A percentile compares a stretch with the other conserved stretches of the same genome.
Evolutionary conservation across 2,797 vertebrate genomes (phyloP).

Genomic region (Stomatorhinus walkeri): DNA sequence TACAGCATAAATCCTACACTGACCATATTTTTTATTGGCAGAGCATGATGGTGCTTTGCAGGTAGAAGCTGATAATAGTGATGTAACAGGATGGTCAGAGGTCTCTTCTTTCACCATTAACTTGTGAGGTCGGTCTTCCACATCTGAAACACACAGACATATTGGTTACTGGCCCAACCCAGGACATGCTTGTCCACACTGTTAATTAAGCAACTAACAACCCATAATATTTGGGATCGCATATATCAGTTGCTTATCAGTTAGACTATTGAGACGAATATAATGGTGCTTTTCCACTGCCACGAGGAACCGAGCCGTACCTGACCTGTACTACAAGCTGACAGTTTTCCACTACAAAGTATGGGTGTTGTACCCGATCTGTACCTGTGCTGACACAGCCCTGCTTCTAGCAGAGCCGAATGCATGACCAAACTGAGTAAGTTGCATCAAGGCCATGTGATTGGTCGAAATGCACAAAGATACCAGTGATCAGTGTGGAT

Average conservation of each 20-base stretch:
- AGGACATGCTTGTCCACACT: not conserved
- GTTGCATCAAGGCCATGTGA: not conserved
- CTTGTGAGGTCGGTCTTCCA: not conserved
- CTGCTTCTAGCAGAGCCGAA: not conserved
- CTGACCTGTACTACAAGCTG: not conserved
- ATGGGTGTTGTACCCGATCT: not conserved
- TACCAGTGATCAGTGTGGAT: not conserved
- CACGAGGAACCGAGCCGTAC: not conserved
- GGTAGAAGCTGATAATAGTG: not conserved
- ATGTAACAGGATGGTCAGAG: conserved; percentile 16
- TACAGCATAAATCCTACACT: not conserved
- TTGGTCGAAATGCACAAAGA: not conserved
- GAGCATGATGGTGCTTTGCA: conserved; percentile 6
- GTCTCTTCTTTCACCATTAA: conserved; percentile 20
- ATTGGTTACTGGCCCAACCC: not conserved
- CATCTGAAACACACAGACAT: conserved; percentile 12
- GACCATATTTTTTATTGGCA: conserved; percentile 21
- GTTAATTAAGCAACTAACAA: not conserved
- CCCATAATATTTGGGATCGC: not conserved
- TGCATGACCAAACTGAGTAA: not conserved
- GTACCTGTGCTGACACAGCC: not conserved
- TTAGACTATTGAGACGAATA: not conserved
- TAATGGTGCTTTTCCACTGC: not conserved
- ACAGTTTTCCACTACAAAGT: not conserved
- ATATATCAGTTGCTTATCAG: not conserved